phyloP scores from a whole-genome alignment of 2,797 vertebrate genomes.

The Carapus acus region DNA sequence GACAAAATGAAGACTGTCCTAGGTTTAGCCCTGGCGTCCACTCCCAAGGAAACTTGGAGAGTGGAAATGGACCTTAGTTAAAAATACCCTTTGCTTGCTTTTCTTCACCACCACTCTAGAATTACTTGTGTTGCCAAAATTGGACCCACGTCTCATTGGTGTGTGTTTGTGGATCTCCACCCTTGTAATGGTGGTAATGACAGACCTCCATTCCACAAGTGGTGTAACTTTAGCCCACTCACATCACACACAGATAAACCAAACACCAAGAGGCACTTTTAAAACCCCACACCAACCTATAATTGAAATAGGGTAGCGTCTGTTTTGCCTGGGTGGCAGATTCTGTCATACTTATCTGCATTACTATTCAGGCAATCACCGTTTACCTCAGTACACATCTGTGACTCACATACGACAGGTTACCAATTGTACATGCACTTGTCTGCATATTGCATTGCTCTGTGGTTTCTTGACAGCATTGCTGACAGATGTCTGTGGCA shows the following conservation, averaged over 20 bases:
- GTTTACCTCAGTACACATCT: not conserved
- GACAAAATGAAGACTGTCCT: no score
- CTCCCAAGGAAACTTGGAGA: not conserved
- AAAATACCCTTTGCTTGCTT: constrained; percentile 42
- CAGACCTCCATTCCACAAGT: constrained; percentile 34
- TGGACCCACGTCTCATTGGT: constrained; percentile 32
- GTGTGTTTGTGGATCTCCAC: constrained; percentile 52
- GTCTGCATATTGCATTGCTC: not conserved
- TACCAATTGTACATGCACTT: no score
- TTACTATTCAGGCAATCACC: not conserved
- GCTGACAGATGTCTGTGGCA: not conserved
- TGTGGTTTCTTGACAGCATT: not conserved
- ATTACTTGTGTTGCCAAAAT: constrained; percentile 48
- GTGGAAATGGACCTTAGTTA: constrained; percentile 23
- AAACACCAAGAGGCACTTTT: constrained; percentile 16
- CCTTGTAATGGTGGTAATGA: constrained; percentile 57
- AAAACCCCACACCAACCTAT: constrained; percentile 29
- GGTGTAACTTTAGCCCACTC: constrained; percentile 26
- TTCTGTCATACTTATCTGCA: not conserved
- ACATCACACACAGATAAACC: constrained; percentile 31
- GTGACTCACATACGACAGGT: not conserved
- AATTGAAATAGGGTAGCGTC: constrained; percentile 35
- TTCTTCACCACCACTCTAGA: constrained; percentile 45
- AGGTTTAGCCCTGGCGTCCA: not conserved
- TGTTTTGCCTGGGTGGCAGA: not conserved